These are phyloP conservation scores for Odontothrips loti DNA, from an alignment of 2,888 invertebrate species.

Conservation along the genomic window DNA sequence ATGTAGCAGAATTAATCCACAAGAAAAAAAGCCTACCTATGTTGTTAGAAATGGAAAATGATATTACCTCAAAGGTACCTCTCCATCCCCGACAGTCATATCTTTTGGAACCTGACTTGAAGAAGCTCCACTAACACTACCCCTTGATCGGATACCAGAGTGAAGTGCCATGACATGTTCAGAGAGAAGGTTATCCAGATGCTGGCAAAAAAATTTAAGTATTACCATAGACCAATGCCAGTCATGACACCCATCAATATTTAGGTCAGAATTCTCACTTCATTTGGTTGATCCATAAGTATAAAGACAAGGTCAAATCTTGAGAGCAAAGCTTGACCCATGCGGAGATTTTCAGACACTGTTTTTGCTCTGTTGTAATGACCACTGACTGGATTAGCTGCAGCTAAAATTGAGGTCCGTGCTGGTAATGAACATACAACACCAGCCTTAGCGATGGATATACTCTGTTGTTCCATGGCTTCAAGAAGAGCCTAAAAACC, in stretches of 20 bases:
- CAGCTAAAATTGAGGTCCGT: slow-evolving; percentile 80
- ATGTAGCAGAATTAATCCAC: neutral
- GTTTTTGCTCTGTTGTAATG: slow-evolving; percentile 84
- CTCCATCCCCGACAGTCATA: neutral
- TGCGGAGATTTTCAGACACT: slow-evolving; percentile 82
- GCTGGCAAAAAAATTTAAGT: slow-evolving; percentile 46
- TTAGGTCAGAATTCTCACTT: slow-evolving; percentile 50
- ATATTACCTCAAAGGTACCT: slow-evolving; percentile 36
- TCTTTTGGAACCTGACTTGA: neutral
- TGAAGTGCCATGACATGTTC: slow-evolving; percentile 80
- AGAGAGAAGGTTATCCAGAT: slow-evolving; percentile 69
- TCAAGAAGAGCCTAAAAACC: slow-evolving; percentile 69
- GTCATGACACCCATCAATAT: neutral
- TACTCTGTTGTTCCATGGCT: slow-evolving; percentile 90
- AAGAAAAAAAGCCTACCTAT: slow-evolving; percentile 28
- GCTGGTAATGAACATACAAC: slow-evolving; percentile 77
- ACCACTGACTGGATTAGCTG: slow-evolving; percentile 87
- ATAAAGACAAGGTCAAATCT: slow-evolving; percentile 92
- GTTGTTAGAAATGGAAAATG: neutral
- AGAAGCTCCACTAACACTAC: neutral
- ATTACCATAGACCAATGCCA: neutral
- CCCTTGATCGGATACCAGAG: slow-evolving; percentile 46
- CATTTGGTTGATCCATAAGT: slow-evolving; percentile 79
- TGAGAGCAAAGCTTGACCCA: slow-evolving; percentile 79
- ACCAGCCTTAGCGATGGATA: slow-evolving; percentile 88